Base-by-base conservation (phyloP, 2,113 vertebrate genomes). In the Platichthys flesus region DNA sequence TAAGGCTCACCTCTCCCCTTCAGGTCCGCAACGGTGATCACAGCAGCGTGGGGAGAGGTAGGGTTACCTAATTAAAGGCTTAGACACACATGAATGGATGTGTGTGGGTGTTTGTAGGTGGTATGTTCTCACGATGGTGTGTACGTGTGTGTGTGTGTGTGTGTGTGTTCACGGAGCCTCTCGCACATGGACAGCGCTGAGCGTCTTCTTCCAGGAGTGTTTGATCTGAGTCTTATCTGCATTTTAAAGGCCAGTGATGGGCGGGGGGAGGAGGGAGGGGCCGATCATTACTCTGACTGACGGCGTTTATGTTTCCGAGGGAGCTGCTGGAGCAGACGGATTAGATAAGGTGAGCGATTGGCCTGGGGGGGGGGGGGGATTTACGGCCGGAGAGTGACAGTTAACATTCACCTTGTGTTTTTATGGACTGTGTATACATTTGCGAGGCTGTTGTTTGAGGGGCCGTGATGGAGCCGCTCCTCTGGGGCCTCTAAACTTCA, bases 281-380 rank as follows among this genome's bases (percentile, higher is more conserved):
- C 20, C 3, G 73, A 81, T 74, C 88, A 90, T 93, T 92, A 92
- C 82, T 88, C 78, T 90, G 88, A 92, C 78, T 87, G 93, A 88
- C 91, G 87, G 92, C 85, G 54, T 92, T 94, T 93, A 93, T 92
- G 90, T 91, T 94, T 92, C 88, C 51, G 64, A 85, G 89, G 90
- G 83, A 91, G 90, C 91, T 69, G 76, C 88, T 86, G 88, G 88
- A 84, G 76, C 89, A 85, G 90, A 89, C 90, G 90, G 92, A 92
- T 94, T 92, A 92, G 91, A 91, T 94, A 92, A 94, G 79, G 89
- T 83, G 88, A 92, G 77, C 75, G 88, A 92, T 92, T 85, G 87
- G 87, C 71, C 49, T 6, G 67, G 47, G 24, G 24, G 24, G 24
- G 24, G 24, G 24, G 2, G 8, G 67, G 47, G 89, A 92, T 92